These are phyloP conservation scores for Pseudochaenichthys georgianus DNA, from an alignment of 2,797 vertebrate species.

Conservation along the genomic window DNA sequence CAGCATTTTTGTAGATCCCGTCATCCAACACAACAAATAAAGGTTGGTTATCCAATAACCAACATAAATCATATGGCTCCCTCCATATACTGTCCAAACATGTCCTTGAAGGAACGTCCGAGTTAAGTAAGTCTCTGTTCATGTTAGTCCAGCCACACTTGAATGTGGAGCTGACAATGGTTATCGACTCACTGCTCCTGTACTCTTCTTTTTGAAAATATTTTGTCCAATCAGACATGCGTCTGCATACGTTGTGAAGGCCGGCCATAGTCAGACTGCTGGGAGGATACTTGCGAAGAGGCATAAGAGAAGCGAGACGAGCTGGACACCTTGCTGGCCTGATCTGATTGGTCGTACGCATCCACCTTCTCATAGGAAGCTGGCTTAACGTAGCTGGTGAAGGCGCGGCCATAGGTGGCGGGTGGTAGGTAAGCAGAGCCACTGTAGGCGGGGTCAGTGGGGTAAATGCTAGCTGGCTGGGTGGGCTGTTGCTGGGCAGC, in stretches of 20 bases:
- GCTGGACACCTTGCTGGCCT: conserved; percentile 87
- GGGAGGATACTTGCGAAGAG: conserved; percentile 88
- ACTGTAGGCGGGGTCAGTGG: conserved; percentile 83
- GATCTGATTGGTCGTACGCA: conserved; percentile 87
- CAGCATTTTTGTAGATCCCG: conserved; percentile 51
- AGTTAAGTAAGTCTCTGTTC: conserved; percentile 68
- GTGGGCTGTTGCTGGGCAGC: conserved; percentile 76
- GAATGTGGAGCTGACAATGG: conserved; percentile 53
- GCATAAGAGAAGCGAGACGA: conserved; percentile 91
- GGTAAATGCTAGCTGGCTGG: conserved; percentile 78
- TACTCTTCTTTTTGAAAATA: conserved; percentile 20
- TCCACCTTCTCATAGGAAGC: conserved; percentile 89
- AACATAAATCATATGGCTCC: conserved; percentile 46
- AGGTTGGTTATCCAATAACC: conserved; percentile 59
- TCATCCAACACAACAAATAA: conserved; percentile 61
- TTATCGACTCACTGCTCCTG: conserved; percentile 57
- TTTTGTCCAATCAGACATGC: conserved; percentile 87
- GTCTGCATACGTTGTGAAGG: conserved; percentile 94
- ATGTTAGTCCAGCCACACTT: conserved; percentile 69
- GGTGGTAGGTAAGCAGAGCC: conserved; percentile 88
- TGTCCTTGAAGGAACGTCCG: conserved; percentile 60
- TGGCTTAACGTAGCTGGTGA: conserved; percentile 91
- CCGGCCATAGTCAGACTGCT: conserved; percentile 89
- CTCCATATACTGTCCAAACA: conserved; percentile 60
- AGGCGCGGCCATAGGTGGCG: conserved; percentile 89